Conservation (phyloP, 92 coral and sea anemone genomes). For the Phenganax marumi region DNA sequence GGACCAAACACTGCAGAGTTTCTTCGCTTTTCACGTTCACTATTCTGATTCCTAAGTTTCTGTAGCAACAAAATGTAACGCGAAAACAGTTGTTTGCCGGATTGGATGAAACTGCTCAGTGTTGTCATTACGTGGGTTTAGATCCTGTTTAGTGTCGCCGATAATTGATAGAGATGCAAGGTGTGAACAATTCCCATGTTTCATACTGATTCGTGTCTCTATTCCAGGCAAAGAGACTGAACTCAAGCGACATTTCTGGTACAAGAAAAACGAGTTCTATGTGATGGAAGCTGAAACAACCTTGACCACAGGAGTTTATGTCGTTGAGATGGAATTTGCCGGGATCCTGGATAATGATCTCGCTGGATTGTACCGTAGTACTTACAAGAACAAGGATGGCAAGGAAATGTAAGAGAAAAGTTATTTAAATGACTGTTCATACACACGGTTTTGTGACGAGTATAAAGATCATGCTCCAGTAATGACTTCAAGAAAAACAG, state of each 20-base stretch:
- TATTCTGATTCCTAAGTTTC: too few species aligned
- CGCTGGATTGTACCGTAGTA: slow-evolving; percentile 72
- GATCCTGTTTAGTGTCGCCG: too few species aligned
- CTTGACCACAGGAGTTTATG: slow-evolving; percentile 56
- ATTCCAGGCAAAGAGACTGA: background rate
- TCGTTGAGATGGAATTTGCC: slow-evolving; percentile 56
- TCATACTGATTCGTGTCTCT: background rate
- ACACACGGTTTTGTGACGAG: too few species aligned
- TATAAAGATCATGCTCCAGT: too few species aligned
- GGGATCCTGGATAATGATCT: slow-evolving; percentile 61
- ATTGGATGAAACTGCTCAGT: too few species aligned
- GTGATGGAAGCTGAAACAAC: slow-evolving; percentile 60
- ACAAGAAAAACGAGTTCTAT: slow-evolving; percentile 75
- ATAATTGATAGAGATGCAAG: too few species aligned
- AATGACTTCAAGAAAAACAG: too few species aligned
- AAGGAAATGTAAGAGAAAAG: slow-evolving; percentile 61
- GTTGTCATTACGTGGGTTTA: too few species aligned
- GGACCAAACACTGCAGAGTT: too few species aligned
- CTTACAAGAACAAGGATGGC: slow-evolving; percentile 59
- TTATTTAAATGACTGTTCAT: background rate
- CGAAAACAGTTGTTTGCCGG: too few species aligned
- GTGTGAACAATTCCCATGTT: background rate
- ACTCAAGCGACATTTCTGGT: slow-evolving; percentile 56
- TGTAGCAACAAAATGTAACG: too few species aligned
- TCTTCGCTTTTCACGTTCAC: too few species aligned